Conservation (phyloP, 2,888 invertebrate species). For the Melieria omissa region DNA sequence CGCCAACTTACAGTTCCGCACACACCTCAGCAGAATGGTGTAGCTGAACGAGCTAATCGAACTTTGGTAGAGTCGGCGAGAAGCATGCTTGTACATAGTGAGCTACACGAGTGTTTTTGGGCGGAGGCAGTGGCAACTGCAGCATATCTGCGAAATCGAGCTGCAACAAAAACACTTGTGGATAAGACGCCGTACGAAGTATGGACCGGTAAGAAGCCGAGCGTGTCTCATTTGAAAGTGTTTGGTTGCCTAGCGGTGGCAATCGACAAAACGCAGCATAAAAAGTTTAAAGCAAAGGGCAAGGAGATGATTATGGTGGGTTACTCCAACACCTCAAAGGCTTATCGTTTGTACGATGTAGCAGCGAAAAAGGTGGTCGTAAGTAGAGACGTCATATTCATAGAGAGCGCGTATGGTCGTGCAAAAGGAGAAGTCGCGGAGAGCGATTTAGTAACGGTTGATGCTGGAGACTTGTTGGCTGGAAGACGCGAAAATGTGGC, state of each 20-base stretch:
- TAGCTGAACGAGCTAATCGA: not conserved
- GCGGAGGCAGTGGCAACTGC: not conserved
- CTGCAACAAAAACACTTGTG: not conserved
- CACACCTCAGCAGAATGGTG: constrained; percentile 13
- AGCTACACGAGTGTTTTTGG: not conserved
- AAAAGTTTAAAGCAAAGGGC: constrained; percentile 6
- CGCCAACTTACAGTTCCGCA: constrained; percentile 39
- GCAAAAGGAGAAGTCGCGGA: too few species aligned
- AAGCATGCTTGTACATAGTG: not conserved
- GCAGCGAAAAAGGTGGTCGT: constrained; percentile 18
- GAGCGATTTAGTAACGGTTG: too few species aligned
- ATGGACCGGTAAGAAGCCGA: not conserved
- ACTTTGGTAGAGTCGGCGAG: constrained; percentile 1
- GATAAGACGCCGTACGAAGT: constrained; percentile 3
- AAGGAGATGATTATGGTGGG: constrained; percentile 14
- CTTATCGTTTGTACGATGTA: constrained; percentile 30
- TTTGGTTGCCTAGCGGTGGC: constrained; percentile 21
- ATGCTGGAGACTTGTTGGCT: too few species aligned
- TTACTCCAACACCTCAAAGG: constrained; percentile 25
- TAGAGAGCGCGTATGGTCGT: not conserved
- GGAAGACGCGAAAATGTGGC: too few species aligned
- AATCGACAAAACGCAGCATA: constrained; percentile 4
- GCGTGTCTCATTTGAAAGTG: constrained; percentile 11
- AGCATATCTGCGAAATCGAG: constrained; percentile 22
- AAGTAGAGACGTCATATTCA: constrained; percentile 33